Base-by-base conservation (phyloP, 2,113 vertebrate genomes). In the Leptobrachium ailaonicum region DNA sequence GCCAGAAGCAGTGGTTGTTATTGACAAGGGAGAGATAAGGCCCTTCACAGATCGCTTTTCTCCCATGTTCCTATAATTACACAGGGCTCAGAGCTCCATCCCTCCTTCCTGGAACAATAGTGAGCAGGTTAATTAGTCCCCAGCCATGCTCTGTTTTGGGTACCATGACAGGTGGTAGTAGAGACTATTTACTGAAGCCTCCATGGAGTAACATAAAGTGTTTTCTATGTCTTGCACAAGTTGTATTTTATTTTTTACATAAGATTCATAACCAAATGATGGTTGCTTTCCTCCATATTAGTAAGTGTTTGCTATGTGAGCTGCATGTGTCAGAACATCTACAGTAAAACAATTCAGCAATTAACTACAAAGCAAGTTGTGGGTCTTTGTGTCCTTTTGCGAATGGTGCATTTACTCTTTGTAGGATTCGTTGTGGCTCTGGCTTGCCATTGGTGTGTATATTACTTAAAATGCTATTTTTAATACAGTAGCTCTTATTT, bases 61-160 rank as follows among this genome's bases (percentile, higher is more conserved):
- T 7, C 62, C 62, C 62, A 64, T 64, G 62, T 64, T 32, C 32
- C 6, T 8, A 32, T 32, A 64, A 40, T 20, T 64, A 40, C 6
- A 32, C 2, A 64, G 32, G 62, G 40, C 41, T 4, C 41, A 41
- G 14, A 44, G 60, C 20, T 5, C 12, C 10, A 40, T 20, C 58
- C 67, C 76, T 63, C 69, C 20, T 54, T 54, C 47, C n/a, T 53
- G 53, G 53, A 41, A 41, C 20, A 71, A 71, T 20, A 2, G 66
- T 50, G 67, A 47, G 6, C 50, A 40, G 40, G 0, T 8, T 77
- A 78, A 71, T 78, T 6, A 71, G 56, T 63, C 68, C 66, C 67
- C 41, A 41, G 76, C 41, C 64, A 62, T 7, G 7, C 73, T 44
- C n/a, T 74, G 72, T 74, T 20, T 56, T 67, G 13, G 42, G 50